Evolutionary conservation across 64 coral and sea anemone species (phyloP), one percentile per base, ranked within the genome.

Genomic region (Acropora yongei): DNA sequence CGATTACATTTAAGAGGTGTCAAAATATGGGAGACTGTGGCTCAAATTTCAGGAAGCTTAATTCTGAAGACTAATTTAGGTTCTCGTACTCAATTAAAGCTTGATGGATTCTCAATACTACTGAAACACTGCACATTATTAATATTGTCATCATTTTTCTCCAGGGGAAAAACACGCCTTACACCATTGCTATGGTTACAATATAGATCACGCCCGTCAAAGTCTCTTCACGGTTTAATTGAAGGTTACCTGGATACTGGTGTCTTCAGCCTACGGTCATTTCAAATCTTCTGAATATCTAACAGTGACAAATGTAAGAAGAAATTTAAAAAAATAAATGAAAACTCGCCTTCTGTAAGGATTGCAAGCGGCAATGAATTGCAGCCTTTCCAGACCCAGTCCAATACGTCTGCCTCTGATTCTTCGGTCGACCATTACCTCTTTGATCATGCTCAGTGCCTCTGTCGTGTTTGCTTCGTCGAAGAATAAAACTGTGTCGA

Each of bases 401-500:
- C 94, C 94, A 74, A 96, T 63, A 12, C 85, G 86, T 30, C 84
- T 79, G 58, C 94, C 90, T 74, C 74, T 69, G 7, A 92, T 78
- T 81, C 90, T 93, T 58, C 90, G 73, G 77, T 96, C 94, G 0
- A 96, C 94, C 94, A 96, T 96, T 2, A 96, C 94, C 78, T 96
- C 94, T 50, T 96, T 96, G 41, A 96, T 96, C 94, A 96, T 92
- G 71, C 86, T 91, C 57, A 95, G 75, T 45, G 93, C 93, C 44
- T 95, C 82, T 16, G 93, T 95, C 2, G 93, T 96, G 44, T 96
- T 96, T n/a, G 94, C 94, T 65, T 96, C 94, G 69, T 96, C 94
- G 75, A 92, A 93, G 74, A 96, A 93, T 10, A 93, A 18, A 53
- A 96, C 94, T 2, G 94, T 96, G 68, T 96, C 90, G 19, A 93